These are phyloP conservation scores for Neopelma chrysocephalum DNA, from an alignment of 2,797 vertebrate species.

Conservation along the genomic window DNA sequence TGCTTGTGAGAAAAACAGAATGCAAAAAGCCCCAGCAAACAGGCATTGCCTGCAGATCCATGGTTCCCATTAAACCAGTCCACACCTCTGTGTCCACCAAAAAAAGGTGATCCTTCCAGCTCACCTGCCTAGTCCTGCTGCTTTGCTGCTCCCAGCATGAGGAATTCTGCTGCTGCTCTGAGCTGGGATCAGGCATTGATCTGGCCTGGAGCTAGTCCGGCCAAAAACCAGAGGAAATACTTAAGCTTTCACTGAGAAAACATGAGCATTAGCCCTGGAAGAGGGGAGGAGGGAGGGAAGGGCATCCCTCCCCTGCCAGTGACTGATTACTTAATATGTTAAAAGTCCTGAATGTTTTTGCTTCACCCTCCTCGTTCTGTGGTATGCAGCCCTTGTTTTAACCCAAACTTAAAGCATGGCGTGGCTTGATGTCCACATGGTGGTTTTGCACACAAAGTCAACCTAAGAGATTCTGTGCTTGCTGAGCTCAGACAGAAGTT, in stretches of 20 bases:
- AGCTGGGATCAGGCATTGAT: not conserved
- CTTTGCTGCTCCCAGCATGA: fast-evolving
- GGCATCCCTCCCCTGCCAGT: not conserved
- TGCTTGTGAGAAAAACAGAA: not conserved
- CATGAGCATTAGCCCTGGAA: not conserved
- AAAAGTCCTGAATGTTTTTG: not conserved
- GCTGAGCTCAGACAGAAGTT: not conserved
- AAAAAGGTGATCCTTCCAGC: not conserved
- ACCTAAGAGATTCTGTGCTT: not conserved
- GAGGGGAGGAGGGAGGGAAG: not conserved
- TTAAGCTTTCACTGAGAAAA: not conserved
- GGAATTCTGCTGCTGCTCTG: not conserved
- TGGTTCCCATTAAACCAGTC: not conserved
- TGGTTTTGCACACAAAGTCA: not conserved
- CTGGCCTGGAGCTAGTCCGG: not conserved
- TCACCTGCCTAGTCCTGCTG: not conserved
- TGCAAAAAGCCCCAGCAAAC: not conserved
- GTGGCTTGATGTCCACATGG: not conserved
- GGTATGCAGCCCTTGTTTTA: not conserved
- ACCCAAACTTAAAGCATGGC: not conserved
- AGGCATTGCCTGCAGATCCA: not conserved
- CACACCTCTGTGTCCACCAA: not conserved
- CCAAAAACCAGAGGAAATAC: fast-evolving
- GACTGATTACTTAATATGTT: not conserved
- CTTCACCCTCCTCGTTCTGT: not conserved